Conservation (phyloP, 2,888 invertebrate species). For the Elmis aenea region DNA sequence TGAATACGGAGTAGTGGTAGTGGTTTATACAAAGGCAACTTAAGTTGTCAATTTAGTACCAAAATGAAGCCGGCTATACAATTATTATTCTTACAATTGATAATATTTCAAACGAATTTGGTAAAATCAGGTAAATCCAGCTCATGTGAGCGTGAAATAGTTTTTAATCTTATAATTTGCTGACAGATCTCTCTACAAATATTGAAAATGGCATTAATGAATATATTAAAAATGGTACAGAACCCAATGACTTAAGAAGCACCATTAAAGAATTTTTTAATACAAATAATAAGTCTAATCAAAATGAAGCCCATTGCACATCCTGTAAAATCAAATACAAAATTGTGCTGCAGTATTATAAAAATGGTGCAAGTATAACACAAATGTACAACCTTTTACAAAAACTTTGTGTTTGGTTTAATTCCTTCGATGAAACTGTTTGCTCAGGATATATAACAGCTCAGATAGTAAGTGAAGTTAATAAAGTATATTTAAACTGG, state of each 20-base stretch:
- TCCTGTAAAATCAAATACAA: slow-evolving; percentile 16
- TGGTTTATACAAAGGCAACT: too few species aligned
- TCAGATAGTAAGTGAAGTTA: too few species aligned
- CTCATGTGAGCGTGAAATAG: too few species aligned
- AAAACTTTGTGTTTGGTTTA: slow-evolving; percentile 26
- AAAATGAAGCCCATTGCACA: slow-evolving; percentile 12
- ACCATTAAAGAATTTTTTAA: slow-evolving; percentile 9
- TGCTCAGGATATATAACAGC: slow-evolving; percentile 3
- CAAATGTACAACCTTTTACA: slow-evolving; percentile 15
- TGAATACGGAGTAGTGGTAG: too few species aligned
- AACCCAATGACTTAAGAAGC: slow-evolving; percentile 8
- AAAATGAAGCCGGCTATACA: too few species aligned
- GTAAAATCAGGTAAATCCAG: too few species aligned
- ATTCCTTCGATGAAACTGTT: slow-evolving; percentile 18
- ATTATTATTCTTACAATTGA: too few species aligned
- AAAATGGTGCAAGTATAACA: slow-evolving; percentile 3
- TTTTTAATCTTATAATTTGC: too few species aligned
- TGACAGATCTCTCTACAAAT: slow-evolving; percentile 42
- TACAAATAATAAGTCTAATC: slow-evolving; percentile 9
- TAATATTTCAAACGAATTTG: too few species aligned
- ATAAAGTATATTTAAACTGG: too few species aligned
- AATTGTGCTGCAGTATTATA: slow-evolving; percentile 14
- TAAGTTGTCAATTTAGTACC: too few species aligned
- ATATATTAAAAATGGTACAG: slow-evolving; percentile 15
- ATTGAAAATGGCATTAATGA: slow-evolving; percentile 10